A percentile compares a stretch with the other conserved stretches of the same genome.
phyloP scores from a whole-genome alignment of 2,797 vertebrate genomes.

The Helostoma temminkii region DNA sequence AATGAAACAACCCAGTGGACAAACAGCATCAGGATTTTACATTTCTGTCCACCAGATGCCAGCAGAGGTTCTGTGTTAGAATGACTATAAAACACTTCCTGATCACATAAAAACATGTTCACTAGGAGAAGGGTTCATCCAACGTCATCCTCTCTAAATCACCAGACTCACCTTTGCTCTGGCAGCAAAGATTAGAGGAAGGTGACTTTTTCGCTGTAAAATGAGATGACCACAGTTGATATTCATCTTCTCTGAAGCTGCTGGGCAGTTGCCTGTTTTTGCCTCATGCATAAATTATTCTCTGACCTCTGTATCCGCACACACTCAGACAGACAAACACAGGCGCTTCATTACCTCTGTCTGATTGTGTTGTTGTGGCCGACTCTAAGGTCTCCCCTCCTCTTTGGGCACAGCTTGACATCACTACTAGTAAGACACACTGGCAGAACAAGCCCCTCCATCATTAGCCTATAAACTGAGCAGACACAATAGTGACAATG shows the following conservation, averaged over 20 bases:
- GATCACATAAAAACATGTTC: too few species aligned
- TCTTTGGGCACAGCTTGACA: conserved; percentile 7
- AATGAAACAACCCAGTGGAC: too few species aligned
- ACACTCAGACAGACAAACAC: neutral
- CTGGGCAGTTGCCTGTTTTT: neutral
- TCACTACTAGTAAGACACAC: conserved; percentile 32
- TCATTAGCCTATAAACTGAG: conserved; percentile 44
- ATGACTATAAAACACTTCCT: too few species aligned
- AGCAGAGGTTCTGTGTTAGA: conserved; percentile 4
- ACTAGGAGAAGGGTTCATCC: too few species aligned
- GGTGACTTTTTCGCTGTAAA: too few species aligned
- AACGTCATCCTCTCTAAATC: too few species aligned
- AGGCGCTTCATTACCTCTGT: conserved; percentile 23
- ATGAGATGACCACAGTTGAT: neutral
- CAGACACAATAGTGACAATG: conserved; percentile 62
- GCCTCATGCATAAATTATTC: neutral
- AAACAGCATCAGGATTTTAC: too few species aligned
- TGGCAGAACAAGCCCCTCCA: conserved; percentile 41
- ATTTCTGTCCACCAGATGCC: conserved; percentile 48
- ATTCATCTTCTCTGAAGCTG: neutral
- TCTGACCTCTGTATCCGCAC: neutral
- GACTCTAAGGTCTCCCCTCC: conserved; percentile 2
- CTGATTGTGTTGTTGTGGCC: conserved; percentile 20
- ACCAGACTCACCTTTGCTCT: too few species aligned
- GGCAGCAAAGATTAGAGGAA: too few species aligned